These are phyloP conservation scores for Chromobotia macracanthus DNA, from an alignment of 2,797 vertebrate species.

Conservation along the genomic window DNA sequence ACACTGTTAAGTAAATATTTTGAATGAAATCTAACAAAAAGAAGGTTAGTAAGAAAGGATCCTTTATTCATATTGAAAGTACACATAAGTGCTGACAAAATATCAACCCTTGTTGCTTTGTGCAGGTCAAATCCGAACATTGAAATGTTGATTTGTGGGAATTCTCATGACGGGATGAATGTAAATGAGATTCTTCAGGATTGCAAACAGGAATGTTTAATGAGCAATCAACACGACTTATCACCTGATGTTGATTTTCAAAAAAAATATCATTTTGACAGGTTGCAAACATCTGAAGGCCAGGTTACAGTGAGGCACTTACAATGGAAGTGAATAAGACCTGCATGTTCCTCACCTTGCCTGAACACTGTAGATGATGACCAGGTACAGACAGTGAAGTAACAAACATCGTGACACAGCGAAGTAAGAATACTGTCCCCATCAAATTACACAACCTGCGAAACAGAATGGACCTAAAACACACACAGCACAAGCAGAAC, in stretches of 20 bases:
- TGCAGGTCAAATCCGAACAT: too few species aligned
- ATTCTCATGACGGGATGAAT: neutral
- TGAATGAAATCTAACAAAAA: too few species aligned
- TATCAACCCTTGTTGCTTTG: too few species aligned
- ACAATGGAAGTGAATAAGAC: too few species aligned
- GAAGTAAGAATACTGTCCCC: constrained; percentile 93
- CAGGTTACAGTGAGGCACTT: too few species aligned
- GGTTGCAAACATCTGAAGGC: neutral
- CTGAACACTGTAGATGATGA: constrained; percentile 92
- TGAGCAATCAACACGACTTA: neutral
- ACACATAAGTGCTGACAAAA: neutral
- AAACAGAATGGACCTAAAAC: constrained; percentile 87
- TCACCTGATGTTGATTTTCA: too few species aligned
- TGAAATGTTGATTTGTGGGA: neutral
- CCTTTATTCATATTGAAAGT: too few species aligned
- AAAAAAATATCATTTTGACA: too few species aligned
- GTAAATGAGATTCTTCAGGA: neutral
- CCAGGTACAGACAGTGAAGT: constrained; percentile 96
- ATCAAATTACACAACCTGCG: constrained; percentile 91
- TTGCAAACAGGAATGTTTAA: neutral
- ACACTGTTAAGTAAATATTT: neutral
- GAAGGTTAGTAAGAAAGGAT: too few species aligned
- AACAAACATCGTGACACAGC: constrained; percentile 96
- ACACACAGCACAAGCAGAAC: neutral
- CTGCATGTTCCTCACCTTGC: constrained; percentile 82